Evolutionary conservation across 2,888 invertebrate genomes (phyloP), one percentile per base, ranked within the genome.

Genomic region (Folsomia manolachei): DNA sequence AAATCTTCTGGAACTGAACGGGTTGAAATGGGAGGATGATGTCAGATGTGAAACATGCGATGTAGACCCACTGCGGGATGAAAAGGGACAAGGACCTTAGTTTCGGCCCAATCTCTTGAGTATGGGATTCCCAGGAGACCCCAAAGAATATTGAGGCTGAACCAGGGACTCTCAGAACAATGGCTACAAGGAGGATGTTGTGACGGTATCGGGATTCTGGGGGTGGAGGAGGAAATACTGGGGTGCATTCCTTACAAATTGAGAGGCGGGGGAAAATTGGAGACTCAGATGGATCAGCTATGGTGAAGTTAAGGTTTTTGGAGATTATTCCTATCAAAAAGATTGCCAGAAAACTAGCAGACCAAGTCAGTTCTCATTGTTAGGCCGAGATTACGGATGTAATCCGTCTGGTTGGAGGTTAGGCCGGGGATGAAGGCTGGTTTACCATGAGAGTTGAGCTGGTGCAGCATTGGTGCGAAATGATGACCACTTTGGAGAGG

Each of bases 141-240:
- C 69, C 69, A 69, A 0, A 69, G 39, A 14, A 69, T 24, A 39
- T 69, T 69, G 2, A 69, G 25, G 19, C 69, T 69, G 52, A 69
- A 11, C 69, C 69, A 69, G n/a, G 21, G 11, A 63, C 63, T 69
- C 0, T 51, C 1, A 63, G 18, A 24, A 39, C 1, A 21, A 69
- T 63, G 1, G 24, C 1, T 0, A 27, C 2, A 0, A 51, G 69
- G 27, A 69, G 27, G 2, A 69, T 39, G 14, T 39, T 39, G 39
- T 39, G 39, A 39, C 39, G 7, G 14, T 39, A 39, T 39, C 39
- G 4, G 39, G 39, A 39, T 39, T 39, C 39, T 9, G 39, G 39
- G 4, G 39, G 14, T 14, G 39, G 14, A 39, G 39, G 39, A 39
- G 39, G 39, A 14, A 39, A 14, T 4, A 14, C 39, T 39, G 39